Conservation (phyloP, 2,113 vertebrate species). For the Pedionomus torquatus region DNA sequence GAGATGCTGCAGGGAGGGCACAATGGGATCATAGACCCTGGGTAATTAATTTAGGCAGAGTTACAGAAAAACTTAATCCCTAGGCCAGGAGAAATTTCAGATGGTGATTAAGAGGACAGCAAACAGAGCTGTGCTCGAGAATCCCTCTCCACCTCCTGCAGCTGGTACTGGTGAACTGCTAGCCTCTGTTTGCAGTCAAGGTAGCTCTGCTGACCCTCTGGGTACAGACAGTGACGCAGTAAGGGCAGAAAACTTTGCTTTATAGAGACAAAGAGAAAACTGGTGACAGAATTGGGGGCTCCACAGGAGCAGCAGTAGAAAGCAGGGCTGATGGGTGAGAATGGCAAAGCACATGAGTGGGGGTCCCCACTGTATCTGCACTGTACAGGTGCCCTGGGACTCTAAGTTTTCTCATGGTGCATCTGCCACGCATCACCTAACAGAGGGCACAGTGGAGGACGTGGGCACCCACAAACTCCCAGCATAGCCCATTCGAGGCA, state of each 20-base stretch:
- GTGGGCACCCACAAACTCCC: not conserved
- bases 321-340: not conserved
- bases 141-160: not conserved
- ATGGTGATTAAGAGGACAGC: not conserved
- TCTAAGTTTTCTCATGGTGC: not conserved
- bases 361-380: no score
- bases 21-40: not conserved
- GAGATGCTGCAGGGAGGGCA: not conserved
- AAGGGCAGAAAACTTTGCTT: not conserved
- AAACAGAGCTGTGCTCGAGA: not conserved
- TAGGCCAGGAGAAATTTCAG: not conserved
- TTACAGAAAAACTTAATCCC: conserved; percentile 32
- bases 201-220: not conserved
- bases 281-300: not conserved
- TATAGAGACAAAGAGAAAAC: not conserved
- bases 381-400: no score
- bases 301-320: not conserved
- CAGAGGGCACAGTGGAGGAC: not conserved
- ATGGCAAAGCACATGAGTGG: fast-evolving
- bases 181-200: not conserved
- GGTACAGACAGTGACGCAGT: not conserved
- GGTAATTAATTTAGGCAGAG: conserved; percentile 35
- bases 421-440: not conserved
- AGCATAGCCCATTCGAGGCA: not conserved
- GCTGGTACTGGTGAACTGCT: not conserved